Conservation (phyloP, 1,140 invertebrate species). For the Mercenaria mercenaria region DNA sequence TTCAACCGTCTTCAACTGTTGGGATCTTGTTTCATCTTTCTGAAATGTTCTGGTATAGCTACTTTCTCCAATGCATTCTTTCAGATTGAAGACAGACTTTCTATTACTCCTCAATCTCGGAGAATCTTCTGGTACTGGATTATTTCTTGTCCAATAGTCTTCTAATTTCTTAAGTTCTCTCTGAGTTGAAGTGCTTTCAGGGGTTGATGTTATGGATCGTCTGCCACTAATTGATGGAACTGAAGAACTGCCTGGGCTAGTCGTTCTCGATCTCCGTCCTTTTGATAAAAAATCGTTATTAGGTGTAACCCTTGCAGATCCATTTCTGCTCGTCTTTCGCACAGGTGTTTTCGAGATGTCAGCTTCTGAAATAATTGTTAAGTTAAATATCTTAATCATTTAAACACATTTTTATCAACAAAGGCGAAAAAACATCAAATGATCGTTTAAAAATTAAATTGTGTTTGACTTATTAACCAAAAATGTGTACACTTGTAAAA, state of each 20-base stretch:
- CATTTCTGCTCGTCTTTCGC: neutral
- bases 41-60: neutral
- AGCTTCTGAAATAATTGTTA: no score
- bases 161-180: slow-evolving; percentile 58
- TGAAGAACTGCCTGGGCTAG: neutral
- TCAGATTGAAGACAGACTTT: neutral
- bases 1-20: neutral
- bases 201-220: neutral
- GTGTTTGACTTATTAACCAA: no score
- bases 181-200: neutral
- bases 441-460: no score
- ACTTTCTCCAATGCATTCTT: neutral
- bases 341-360: neutral
- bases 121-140: slow-evolving; percentile 21
- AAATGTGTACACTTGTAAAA: no score
- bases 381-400: no score
- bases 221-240: neutral
- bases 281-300: neutral
- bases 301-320: neutral
- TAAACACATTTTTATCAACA: no score
- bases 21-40: neutral
- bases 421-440: no score
- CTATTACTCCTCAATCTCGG: slow-evolving; percentile 42
- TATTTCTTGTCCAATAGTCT: slow-evolving; percentile 62
- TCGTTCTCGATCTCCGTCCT: neutral